A percentile compares a stretch with the other conserved stretches of the same genome.
These are phyloP conservation scores for Xiphophorus birchmanni DNA, from an alignment of 2,797 vertebrate species.

Conservation along the genomic window DNA sequence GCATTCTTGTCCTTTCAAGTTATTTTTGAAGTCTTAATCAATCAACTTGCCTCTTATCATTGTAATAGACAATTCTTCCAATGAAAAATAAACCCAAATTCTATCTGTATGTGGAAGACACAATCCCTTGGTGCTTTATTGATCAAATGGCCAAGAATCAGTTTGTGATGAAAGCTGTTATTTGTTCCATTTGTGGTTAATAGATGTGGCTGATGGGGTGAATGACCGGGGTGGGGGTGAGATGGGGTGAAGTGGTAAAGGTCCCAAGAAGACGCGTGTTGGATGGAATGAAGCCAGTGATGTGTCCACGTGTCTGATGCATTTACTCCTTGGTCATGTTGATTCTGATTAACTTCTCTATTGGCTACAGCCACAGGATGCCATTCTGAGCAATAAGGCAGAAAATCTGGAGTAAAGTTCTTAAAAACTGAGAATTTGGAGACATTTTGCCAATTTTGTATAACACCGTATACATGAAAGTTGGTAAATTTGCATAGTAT, in stretches of 20 bases:
- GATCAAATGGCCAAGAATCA: conserved; percentile 44
- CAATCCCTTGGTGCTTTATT: conserved; percentile 34
- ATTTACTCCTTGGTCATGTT: not conserved
- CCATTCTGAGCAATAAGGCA: not conserved
- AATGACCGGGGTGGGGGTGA: not conserved
- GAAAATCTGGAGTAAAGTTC: not conserved
- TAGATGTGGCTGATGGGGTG: conserved; percentile 24
- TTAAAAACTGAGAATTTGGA: not conserved
- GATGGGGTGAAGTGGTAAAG: conserved; percentile 22
- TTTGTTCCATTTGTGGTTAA: conserved; percentile 28
- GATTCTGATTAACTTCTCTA: not conserved
- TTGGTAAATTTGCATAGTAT: not conserved
- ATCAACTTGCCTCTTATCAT: conserved; percentile 50
- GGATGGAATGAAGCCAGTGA: conserved; percentile 8
- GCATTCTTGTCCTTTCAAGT: conserved; percentile 38
- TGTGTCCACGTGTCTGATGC: not conserved
- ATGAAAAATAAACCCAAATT: conserved; percentile 23
- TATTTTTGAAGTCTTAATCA: conserved; percentile 58
- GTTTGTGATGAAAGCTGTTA: conserved; percentile 23
- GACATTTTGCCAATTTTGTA: not conserved
- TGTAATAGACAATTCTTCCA: conserved; percentile 45
- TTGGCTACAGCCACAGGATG: not conserved
- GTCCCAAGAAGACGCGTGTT: conserved; percentile 22
- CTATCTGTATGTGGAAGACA: conserved; percentile 28
- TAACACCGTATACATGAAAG: not conserved